Conservation (phyloP, 2,113 vertebrate species). For the Larimichthys polyactis region DNA sequence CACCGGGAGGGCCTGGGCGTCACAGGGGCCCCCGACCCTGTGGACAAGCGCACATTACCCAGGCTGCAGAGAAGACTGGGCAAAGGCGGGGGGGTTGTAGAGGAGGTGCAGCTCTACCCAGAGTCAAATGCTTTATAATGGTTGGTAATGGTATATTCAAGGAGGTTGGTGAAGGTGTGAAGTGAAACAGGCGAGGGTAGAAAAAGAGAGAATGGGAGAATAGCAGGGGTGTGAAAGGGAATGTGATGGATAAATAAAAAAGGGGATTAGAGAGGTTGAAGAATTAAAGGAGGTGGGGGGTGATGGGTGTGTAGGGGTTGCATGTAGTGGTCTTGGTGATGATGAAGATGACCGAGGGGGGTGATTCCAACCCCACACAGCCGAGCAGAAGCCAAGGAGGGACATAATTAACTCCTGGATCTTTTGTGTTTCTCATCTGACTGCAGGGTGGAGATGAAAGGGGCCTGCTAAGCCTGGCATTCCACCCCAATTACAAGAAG, state of each 20-base stretch:
- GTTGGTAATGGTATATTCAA: slow-evolving; percentile 90
- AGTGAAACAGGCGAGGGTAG: slow-evolving; percentile 62
- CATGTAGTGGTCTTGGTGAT: slow-evolving; percentile 64
- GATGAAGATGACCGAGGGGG: slow-evolving; percentile 74
- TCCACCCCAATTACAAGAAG: slow-evolving; percentile 99
- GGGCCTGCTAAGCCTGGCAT: slow-evolving; percentile 99
- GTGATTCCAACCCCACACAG: slow-evolving; percentile 82
- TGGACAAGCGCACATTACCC: slow-evolving; percentile 88
- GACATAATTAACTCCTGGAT: slow-evolving; percentile 98
- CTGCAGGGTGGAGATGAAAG: slow-evolving; percentile 99
- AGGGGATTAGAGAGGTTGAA: slow-evolving; percentile 80
- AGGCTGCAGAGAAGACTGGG: slow-evolving; percentile 77
- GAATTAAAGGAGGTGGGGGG: slow-evolving; percentile 78
- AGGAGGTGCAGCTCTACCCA: slow-evolving; percentile 77
- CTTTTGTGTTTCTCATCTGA: slow-evolving; percentile 98
- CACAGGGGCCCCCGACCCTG: slow-evolving; percentile 86
- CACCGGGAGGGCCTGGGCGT: slow-evolving; percentile 85
- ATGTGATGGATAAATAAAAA: slow-evolving; percentile 72
- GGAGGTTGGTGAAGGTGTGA: slow-evolving; percentile 73
- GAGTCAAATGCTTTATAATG: slow-evolving; percentile 96
- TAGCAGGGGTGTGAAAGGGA: slow-evolving; percentile 65
- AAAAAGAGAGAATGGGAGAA: slow-evolving; percentile 67
- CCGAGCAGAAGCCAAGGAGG: slow-evolving; percentile 87
- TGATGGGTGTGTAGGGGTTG: slow-evolving; percentile 48
- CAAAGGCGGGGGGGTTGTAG: slow-evolving; percentile 61